Evolutionary conservation across 2,113 vertebrate species (phyloP), one percentile per base, ranked within the genome.

Genomic region (Neodon shergylaensis): DNA sequence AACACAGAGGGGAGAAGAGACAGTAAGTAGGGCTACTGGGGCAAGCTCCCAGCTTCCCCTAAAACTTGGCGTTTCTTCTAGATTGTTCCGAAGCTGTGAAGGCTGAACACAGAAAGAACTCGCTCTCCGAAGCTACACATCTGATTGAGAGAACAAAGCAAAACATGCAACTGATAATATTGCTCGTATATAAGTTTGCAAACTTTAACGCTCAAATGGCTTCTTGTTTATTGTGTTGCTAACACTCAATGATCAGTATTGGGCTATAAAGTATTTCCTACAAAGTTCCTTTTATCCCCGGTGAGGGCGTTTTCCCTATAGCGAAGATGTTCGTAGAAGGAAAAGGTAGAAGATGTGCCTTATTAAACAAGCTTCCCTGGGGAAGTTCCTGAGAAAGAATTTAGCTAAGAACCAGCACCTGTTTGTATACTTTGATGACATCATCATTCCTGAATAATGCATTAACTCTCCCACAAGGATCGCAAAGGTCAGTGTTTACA

Each of bases 21-120:
- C 19, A 36, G 54, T 54, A 68, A 47, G 90, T 22, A 54, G n/a
- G 84, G 33, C 73, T 49, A 39, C 65, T 47, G 28, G 47, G 44
- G 6, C 12, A 44, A 81, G 24, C 24, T 86, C 47, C 66, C 68
- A 81, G 68, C 47, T 89, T 92, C 63, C 28, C 77, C 65, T 70
- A 58, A 83, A 47, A 24, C 39, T n/a, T 92, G 95, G 66, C 28
- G 1, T 93, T 96, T 76, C 81, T 61, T 92, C 42, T 58, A 72
- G 65, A 44, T 90, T 89, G 49, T 91, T 72, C 65, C 31, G 36
- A 96, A 82, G 63, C 22, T 4, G 42, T 8, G 58, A 90, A 81
- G 68, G 63, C 54, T n/a, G 36, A 52, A 63, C 78, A 91, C 63
- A 92, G 31, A 90, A 79, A 84, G 52, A 83, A 84, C 36, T n/a